Conservation (phyloP, 2,888 invertebrate genomes). For the Yponomeuta cagnagella region DNA sequence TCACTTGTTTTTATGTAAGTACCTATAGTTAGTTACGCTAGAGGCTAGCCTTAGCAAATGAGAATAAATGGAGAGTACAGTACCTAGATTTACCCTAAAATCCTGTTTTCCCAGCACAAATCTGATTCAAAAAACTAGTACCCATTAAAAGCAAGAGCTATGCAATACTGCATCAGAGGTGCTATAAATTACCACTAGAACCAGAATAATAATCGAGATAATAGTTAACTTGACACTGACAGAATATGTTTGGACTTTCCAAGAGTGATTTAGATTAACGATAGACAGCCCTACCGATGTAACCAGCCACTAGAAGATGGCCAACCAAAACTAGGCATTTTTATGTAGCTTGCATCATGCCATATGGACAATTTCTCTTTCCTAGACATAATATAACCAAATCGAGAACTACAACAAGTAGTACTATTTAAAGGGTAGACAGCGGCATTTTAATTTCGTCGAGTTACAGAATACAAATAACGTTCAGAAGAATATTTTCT, state of each 20-base stretch:
- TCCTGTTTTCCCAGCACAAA: background rate
- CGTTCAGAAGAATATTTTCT: constrained; percentile 4
- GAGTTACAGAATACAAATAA: constrained; percentile 7
- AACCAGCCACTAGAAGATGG: background rate
- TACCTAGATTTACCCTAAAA: background rate
- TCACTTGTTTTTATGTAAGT: too few relatives aligned
- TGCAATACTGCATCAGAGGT: background rate
- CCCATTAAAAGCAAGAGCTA: background rate
- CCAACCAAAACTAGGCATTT: background rate
- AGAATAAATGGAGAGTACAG: too few relatives aligned
- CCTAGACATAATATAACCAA: background rate
- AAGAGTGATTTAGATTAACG: constrained; percentile 2
- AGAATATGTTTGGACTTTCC: background rate
- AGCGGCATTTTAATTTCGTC: background rate
- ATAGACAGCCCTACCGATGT: background rate
- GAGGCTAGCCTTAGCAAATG: too few relatives aligned
- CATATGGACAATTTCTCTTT: constrained; percentile 33
- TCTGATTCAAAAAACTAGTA: background rate
- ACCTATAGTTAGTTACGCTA: too few relatives aligned
- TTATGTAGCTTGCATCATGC: constrained; percentile 26
- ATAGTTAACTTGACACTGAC: constrained; percentile 2
- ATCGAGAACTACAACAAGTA: background rate
- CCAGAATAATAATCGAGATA: constrained; percentile 2
- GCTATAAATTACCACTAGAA: background rate
- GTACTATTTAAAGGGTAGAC: background rate